Conservation (phyloP, 2,888 invertebrate genomes). For the Dendrolimus houi region DNA sequence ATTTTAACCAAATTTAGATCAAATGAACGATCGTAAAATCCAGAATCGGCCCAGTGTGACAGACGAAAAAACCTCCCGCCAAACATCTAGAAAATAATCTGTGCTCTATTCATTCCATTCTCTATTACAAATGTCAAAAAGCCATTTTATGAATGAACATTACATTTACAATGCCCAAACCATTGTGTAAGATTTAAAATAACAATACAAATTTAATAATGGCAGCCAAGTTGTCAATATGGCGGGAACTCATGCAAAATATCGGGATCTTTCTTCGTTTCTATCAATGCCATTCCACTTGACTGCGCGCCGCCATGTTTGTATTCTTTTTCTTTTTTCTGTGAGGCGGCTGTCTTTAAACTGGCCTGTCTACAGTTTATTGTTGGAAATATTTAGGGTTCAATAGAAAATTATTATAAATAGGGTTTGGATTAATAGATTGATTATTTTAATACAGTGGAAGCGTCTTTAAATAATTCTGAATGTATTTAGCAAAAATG, state of each 20-base stretch:
- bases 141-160: too few relatives aligned
- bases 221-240: background rate
- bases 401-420: background rate
- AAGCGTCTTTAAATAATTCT: too few relatives aligned
- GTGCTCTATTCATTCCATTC: background rate
- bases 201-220: background rate
- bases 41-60: too few relatives aligned
- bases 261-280: background rate
- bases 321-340: slow-evolving; percentile 27
- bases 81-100: too few relatives aligned
- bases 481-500: too few relatives aligned
- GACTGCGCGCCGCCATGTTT: slow-evolving; percentile 47
- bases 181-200: background rate
- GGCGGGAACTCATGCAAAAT: background rate
- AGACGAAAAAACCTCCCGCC: too few relatives aligned
- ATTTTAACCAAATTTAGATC: too few relatives aligned
- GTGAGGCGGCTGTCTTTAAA: slow-evolving; percentile 8
- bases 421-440: too few relatives aligned
- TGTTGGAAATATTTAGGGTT: slow-evolving; percentile 9
- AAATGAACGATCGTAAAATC: too few relatives aligned
- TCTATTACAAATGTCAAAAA: background rate
- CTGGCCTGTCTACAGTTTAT: slow-evolving; percentile 10
- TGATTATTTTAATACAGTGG: too few relatives aligned
- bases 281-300: slow-evolving; percentile 58
- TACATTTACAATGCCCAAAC: too few relatives aligned